Conservation (phyloP, 64 coral and sea anemone species). For the Dendronephthya gigantea region DNA sequence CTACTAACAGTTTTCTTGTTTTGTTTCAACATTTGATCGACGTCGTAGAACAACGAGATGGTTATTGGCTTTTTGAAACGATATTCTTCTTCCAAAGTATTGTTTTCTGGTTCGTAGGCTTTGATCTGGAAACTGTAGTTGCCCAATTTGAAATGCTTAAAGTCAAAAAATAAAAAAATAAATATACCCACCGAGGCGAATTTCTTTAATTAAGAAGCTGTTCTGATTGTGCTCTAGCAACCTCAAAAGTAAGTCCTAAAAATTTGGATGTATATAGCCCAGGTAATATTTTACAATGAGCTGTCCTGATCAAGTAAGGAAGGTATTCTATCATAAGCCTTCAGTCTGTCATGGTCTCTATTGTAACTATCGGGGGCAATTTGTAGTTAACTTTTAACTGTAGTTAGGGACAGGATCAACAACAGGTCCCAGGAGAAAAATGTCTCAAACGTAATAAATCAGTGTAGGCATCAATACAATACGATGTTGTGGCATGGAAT, state of each 20-base stretch:
- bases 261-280: no score
- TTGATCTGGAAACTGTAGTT: constrained; percentile 77
- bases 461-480: constrained; percentile 37
- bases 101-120: constrained; percentile 41
- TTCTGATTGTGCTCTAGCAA: no score
- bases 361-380: no score
- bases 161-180: neutral
- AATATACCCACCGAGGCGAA: neutral
- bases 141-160: constrained; percentile 75
- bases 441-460: no score
- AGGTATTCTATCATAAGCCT: no score
- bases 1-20: constrained; percentile 44
- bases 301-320: no score
- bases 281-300: no score
- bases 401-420: no score
- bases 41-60: constrained; percentile 68
- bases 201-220: no score
- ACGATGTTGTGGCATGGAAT: constrained; percentile 24
- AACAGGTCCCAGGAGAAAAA: no score
- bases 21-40: constrained; percentile 44
- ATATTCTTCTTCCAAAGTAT: constrained; percentile 42
- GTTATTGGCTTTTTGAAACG: constrained; percentile 48
- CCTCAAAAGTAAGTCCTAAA: no score
- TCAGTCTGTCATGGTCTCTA: neutral
- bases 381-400: no score